These are phyloP conservation scores for Paracanthobrama guichenoti DNA, from an alignment of 2,113 vertebrate genomes.

Conservation along the genomic window DNA sequence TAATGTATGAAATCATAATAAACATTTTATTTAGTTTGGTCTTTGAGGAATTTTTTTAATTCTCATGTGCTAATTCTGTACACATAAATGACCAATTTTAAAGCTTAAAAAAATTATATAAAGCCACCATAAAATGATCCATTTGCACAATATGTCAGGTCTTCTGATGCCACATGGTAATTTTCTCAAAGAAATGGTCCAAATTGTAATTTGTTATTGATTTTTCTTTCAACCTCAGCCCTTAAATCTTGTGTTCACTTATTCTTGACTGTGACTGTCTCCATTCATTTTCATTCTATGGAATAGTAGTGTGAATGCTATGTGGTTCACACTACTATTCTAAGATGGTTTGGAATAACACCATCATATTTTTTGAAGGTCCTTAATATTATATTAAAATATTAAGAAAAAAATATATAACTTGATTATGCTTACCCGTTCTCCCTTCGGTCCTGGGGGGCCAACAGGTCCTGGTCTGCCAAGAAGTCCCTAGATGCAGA, in stretches of 20 bases:
- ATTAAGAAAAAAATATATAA: not conserved
- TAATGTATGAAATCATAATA: too few species aligned
- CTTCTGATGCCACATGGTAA: not conserved
- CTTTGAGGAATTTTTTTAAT: too few species aligned
- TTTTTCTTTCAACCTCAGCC: not conserved
- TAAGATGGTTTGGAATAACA: not conserved
- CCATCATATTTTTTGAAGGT: not conserved
- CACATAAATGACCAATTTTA: too few species aligned
- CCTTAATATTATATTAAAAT: not conserved
- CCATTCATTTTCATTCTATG: not conserved
- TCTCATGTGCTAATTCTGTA: too few species aligned
- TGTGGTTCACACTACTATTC: too few species aligned
- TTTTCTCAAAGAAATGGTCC: not conserved
- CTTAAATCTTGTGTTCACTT: not conserved
- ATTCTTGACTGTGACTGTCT: not conserved
- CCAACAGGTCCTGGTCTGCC: constrained; percentile 89
- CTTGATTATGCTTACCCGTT: constrained; percentile 63
- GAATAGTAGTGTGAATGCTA: not conserved
- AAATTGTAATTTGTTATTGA: not conserved
- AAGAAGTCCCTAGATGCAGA: constrained; percentile 81
- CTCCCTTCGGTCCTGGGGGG: constrained; percentile 69
- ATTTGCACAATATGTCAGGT: not conserved
- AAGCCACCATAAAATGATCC: too few species aligned
- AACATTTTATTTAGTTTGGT: too few species aligned
- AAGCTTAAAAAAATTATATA: too few species aligned